A percentile compares a stretch with the other conserved stretches of the same genome.
These are phyloP conservation scores for Crocodylus rhombifer DNA, from an alignment of 2,797 vertebrate species.

Conservation along the genomic window DNA sequence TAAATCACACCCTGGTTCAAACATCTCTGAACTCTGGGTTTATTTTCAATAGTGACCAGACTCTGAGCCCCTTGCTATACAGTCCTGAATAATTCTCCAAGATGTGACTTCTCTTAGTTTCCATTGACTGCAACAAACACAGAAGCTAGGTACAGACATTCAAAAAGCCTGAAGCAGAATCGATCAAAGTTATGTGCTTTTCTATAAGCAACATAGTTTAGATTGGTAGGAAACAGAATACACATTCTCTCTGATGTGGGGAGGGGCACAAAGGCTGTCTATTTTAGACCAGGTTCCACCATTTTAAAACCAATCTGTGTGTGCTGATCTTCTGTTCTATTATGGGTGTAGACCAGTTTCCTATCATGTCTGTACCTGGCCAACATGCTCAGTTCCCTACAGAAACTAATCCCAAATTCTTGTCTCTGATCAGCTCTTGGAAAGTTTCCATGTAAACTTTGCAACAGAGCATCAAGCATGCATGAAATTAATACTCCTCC, in stretches of 20 bases:
- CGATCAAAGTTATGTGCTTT: too few species aligned
- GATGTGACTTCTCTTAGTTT: neutral
- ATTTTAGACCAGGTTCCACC: too few species aligned
- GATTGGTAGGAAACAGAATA: too few species aligned
- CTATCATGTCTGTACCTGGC: neutral
- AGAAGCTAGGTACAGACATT: neutral
- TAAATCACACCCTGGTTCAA: neutral
- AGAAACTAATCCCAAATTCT: neutral
- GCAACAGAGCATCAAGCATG: neutral
- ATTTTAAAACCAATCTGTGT: too few species aligned
- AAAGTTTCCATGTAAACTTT: neutral
- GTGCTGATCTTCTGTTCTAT: too few species aligned
- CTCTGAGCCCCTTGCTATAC: neutral
- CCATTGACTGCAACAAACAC: neutral
- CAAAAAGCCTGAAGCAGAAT: too few species aligned
- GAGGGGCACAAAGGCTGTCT: too few species aligned
- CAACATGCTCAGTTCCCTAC: neutral
- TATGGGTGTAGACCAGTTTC: too few species aligned
- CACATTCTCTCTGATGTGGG: too few species aligned
- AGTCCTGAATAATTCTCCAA: neutral
- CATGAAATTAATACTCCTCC: neutral
- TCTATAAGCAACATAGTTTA: too few species aligned
- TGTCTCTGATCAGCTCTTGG: neutral
- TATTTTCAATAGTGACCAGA: neutral
- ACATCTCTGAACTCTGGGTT: neutral